Evolutionary conservation across 2,888 invertebrate species (phyloP), one percentile per base, ranked within the genome.

Genomic region (Aromia moschata): DNA sequence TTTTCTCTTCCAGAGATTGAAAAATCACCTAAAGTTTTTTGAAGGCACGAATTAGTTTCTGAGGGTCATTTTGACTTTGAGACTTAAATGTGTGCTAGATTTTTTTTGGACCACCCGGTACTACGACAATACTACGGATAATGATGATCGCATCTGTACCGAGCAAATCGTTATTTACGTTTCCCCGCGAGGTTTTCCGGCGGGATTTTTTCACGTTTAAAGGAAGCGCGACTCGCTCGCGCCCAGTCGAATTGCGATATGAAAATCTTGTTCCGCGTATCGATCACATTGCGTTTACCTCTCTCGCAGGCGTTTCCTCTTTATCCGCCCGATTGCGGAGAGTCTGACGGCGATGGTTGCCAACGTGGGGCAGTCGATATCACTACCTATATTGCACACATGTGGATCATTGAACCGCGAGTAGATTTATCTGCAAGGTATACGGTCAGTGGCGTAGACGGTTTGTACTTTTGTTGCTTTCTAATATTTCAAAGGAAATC

Each of bases 361-460:
- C 55, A 45, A 55, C 44, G 47, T 45, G 40, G 40, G 56, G 30
- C 37, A 52, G 54, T 52, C 56, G 53, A 60, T 60, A 60, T 54
- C 53, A 16, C 20, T 38, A 56, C 58, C 20, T 38, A 56, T 62
- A 62, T 62, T 47, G 63, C 56, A 64, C 58, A 56, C 57, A 56
- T 56, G 46, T 56, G 58, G 61, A 58, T 56, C 58, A 49, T 47
- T 64, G 59, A 64, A 61, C 60, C 45, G 49, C 15, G 47, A 12
- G 47, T 18, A 55, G 55, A 66, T 68, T 66, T 55, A 62, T 64
- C 62, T 57, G 56, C 18, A 30, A 47, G 58, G 55, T 41, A 55
- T 52, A 10, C 20, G 25, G 14, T 30, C 52, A 41, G 52, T 41
- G 40, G 52, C 52, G 41, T 12, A 38, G 17, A 40, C 17, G 12